Conservation (phyloP, 2,888 invertebrate species). For the Tholera decimalis region DNA sequence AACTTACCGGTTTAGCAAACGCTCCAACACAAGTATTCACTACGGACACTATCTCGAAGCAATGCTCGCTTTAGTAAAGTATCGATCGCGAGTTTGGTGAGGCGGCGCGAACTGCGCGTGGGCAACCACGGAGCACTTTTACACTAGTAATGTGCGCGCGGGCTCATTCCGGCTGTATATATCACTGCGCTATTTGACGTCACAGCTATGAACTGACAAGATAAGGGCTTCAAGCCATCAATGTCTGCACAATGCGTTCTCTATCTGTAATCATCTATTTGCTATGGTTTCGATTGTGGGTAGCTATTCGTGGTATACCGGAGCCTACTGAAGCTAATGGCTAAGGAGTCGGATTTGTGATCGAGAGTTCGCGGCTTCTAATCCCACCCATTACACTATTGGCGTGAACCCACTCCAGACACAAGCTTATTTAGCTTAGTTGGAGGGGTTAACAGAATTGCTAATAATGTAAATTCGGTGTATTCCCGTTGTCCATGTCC, state of each 20-base stretch:
- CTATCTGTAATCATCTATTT: slow-evolving; percentile 60
- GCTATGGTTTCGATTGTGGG: slow-evolving; percentile 10
- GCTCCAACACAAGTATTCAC: slow-evolving; percentile 78
- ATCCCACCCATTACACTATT: no score
- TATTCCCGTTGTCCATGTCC: no score
- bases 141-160: slow-evolving; percentile 86
- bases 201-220: slow-evolving; percentile 68
- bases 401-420: no score
- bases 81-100: slow-evolving; percentile 69
- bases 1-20: slow-evolving; percentile 74
- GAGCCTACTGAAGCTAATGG: no score
- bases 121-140: slow-evolving; percentile 80
- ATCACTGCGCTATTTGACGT: slow-evolving; percentile 82
- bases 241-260: slow-evolving; percentile 70
- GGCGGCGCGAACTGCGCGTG: slow-evolving; percentile 75
- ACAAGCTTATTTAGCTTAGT: no score
- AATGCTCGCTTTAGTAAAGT: slow-evolving; percentile 60
- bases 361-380: no score
- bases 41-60: slow-evolving; percentile 74
- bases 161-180: slow-evolving; percentile 82
- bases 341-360: no score
- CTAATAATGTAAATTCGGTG: no score
- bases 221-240: slow-evolving; percentile 75
- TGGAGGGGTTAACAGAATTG: no score
- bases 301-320: slow-evolving; percentile 10